Evolutionary conservation across 2,888 invertebrate species (phyloP), one percentile per base, ranked within the genome.

Genomic region (Apodemia hepburni): DNA sequence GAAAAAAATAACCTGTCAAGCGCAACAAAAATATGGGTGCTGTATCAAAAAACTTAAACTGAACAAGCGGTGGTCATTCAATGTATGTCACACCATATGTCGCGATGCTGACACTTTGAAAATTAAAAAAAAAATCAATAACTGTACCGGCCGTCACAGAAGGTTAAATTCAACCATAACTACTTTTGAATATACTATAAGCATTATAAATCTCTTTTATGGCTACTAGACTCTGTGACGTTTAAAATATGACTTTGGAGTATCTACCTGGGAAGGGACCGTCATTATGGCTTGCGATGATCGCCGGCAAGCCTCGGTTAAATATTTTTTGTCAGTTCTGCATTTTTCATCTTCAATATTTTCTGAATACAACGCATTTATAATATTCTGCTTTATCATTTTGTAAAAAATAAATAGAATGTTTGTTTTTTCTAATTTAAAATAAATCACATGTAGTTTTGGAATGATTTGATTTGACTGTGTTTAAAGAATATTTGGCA

Each of bases 181-280:
- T 85, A 87, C 83, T 78, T 78, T 84, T 81, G 80, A 85, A 90
- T 90, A 82, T 77, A 78, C 76, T 77, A 79, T 78, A 62, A 62
- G 80, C 81, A 87, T 89, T 87, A 84, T 90, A 89, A 91, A 88
- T 87, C 85, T 85, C 80, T 81, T 88, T 89, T 87, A 89, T 86
- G 80, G 85, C 84, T 83, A 80, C 86, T 77, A 83, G 76, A 75
- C 82, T 81, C 83, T 83, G 74, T 85, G 89, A 82, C 88, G 82
- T 84, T 85, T 90, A 84, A 89, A 87, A 89, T 90, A 91, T 87
- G 82, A 85, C 85, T 88, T 84, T 78, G 84, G 84, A 82, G 82
- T 81, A 75, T 83, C 87, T 91, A 91, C 91, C 91, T 91, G 90
- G 80, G 83, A 84, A 83, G 82, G 89, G 88, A 80, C 84, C 83